Evolutionary conservation across 2,888 invertebrate genomes (phyloP).

Genomic region (Nomada flava): DNA sequence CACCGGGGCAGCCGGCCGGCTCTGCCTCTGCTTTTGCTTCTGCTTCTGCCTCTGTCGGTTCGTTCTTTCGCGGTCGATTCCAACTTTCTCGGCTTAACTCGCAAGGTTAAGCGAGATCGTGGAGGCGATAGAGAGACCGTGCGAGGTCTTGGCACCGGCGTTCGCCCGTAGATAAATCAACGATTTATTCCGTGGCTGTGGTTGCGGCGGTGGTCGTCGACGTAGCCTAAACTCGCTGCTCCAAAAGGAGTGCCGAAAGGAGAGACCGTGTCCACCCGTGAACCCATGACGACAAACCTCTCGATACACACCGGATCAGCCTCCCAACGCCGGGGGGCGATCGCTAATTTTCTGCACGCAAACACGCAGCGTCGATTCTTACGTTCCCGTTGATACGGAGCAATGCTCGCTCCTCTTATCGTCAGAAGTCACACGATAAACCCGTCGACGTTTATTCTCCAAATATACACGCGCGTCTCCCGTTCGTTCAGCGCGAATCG

Average conservation of each 20-base stretch:
- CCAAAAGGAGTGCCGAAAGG: not conserved
- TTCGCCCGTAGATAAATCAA: conserved; percentile 28
- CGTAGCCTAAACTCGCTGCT: not conserved
- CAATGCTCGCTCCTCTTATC: conserved; percentile 68
- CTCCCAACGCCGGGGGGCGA: conserved; percentile 26
- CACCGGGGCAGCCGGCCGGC: not conserved
- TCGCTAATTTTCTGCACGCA: conserved; percentile 57
- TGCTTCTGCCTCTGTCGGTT: no score
- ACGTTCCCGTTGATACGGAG: conserved; percentile 67
- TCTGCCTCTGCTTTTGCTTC: no score
- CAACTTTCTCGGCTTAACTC: conserved; percentile 18
- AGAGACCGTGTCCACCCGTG: not conserved
- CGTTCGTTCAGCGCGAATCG: conserved; percentile 4
- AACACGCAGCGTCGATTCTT: conserved; percentile 60
- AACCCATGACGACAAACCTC: not conserved
- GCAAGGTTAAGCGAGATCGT: conserved; percentile 56
- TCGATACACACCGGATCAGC: conserved; percentile 5
- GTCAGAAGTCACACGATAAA: conserved; percentile 72
- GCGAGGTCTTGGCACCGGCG: conserved; percentile 15
- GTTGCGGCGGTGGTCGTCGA: no score
- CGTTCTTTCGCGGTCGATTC: not conserved
- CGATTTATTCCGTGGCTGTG: conserved; percentile 18
- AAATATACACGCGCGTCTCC: conserved; percentile 45
- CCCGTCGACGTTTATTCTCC: conserved; percentile 65
- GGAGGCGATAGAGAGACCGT: conserved; percentile 23